phyloP scores from a whole-genome alignment of 2,797 vertebrate species.

The Eidolon dupreanum region DNA sequence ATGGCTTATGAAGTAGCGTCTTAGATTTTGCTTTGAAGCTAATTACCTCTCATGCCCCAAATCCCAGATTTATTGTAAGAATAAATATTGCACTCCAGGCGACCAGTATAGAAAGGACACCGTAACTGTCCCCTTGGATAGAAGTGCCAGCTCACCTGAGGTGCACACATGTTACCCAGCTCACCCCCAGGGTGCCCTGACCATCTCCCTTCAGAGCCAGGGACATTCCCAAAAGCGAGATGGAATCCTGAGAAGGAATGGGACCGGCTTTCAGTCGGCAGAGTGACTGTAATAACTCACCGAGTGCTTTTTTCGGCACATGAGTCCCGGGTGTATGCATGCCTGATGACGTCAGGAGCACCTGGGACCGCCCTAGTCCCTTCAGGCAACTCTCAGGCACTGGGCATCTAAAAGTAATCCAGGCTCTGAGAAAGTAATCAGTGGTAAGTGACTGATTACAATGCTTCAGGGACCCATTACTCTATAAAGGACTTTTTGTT shows the following conservation, averaged over 20 bases:
- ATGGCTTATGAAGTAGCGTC: background rate
- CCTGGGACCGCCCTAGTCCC: slow-evolving; percentile 66
- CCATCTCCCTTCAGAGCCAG: background rate
- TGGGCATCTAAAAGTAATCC: slow-evolving; percentile 81
- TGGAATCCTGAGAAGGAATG: slow-evolving; percentile 71
- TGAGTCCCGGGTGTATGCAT: slow-evolving; percentile 44
- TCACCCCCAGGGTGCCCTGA: background rate
- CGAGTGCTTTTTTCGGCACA: slow-evolving; percentile 77
- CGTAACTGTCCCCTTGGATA: background rate
- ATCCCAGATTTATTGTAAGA: background rate
- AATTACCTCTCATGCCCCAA: background rate
- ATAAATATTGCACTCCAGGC: too few species aligned
- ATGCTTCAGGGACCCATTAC: slow-evolving; percentile 80
- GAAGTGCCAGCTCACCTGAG: background rate
- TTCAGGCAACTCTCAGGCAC: slow-evolving; percentile 72
- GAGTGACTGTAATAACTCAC: slow-evolving; percentile 74
- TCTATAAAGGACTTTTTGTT: slow-evolving; percentile 80
- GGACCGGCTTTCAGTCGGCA: slow-evolving; percentile 52
- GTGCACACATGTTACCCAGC: background rate
- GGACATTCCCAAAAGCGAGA: background rate
- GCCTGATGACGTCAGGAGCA: slow-evolving; percentile 78
- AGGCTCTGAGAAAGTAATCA: slow-evolving; percentile 81
- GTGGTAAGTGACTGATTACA: slow-evolving; percentile 79
- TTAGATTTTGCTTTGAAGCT: slow-evolving; percentile 13
- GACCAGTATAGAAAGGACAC: background rate